These are phyloP conservation scores for Porites lobata DNA, from an alignment of 92 coral and sea anemone species.

Conservation along the genomic window DNA sequence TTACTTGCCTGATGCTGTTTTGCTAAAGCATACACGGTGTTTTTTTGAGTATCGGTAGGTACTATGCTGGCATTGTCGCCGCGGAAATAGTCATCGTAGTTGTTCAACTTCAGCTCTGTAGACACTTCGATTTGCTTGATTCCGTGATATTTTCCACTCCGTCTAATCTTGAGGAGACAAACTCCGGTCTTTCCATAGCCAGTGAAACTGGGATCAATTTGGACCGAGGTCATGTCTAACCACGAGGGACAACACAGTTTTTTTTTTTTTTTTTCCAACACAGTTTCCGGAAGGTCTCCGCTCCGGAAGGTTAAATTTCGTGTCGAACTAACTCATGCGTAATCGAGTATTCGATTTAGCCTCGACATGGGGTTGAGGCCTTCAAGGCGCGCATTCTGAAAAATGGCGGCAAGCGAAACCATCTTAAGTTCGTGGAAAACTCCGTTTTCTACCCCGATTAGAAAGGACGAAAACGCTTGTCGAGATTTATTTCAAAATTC, in stretches of 20 bases:
- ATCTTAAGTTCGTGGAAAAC: conserved; percentile 67
- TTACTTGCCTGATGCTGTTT: conserved; percentile 72
- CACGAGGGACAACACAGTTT: too few species aligned
- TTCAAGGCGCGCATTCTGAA: conserved; percentile 18
- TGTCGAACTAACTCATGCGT: not conserved
- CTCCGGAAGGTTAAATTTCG: too few species aligned
- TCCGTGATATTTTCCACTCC: conserved; percentile 76
- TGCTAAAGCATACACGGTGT: conserved; percentile 84
- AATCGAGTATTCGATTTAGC: not conserved
- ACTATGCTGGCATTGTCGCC: conserved; percentile 78
- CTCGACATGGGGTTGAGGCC: conserved; percentile 11
- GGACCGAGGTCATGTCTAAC: conserved; percentile 9
- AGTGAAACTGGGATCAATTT: conserved; percentile 51
- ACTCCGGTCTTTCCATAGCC: conserved; percentile 90
- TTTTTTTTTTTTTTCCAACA: too few species aligned
- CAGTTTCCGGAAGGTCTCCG: too few species aligned
- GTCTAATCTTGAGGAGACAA: conserved; percentile 81
- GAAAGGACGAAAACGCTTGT: conserved; percentile 71
- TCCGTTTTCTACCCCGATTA: conserved; percentile 86
- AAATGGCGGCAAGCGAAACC: conserved; percentile 90
- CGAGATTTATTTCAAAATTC: conserved; percentile 88
- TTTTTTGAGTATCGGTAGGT: conserved; percentile 90
- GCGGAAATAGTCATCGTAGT: conserved; percentile 64
- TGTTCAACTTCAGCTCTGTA: conserved; percentile 75
- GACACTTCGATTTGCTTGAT: conserved; percentile 84